These are phyloP conservation scores for Magallana gigas DNA, from an alignment of 1,140 invertebrate genomes.

Conservation along the genomic window DNA sequence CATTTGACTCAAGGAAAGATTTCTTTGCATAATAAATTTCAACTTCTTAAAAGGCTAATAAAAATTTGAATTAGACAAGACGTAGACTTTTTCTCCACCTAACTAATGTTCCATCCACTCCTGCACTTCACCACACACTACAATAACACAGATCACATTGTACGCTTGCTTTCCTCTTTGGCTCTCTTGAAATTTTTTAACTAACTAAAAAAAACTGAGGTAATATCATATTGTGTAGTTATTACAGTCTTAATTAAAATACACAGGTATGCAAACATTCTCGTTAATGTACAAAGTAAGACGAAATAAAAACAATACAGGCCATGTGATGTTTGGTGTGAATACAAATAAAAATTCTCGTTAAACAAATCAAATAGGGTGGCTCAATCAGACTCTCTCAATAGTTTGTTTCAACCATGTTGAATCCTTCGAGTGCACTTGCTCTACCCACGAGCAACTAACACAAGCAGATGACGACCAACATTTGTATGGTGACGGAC, in stretches of 20 bases:
- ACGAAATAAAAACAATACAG: background rate
- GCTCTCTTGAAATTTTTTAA: slow-evolving; percentile 23
- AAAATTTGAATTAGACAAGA: too few species aligned
- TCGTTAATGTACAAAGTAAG: slow-evolving; percentile 23
- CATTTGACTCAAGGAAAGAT: too few species aligned
- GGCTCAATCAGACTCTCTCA: slow-evolving; percentile 14
- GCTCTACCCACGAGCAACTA: background rate
- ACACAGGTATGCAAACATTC: slow-evolving; percentile 26
- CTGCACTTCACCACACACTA: too few species aligned
- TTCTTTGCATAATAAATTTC: too few species aligned
- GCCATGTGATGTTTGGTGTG: slow-evolving; percentile 1
- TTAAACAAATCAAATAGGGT: slow-evolving; percentile 22
- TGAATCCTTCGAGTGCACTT: background rate
- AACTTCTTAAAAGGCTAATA: too few species aligned
- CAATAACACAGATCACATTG: background rate
- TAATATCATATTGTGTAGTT: slow-evolving; percentile 22
- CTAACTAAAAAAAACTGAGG: slow-evolving; percentile 6
- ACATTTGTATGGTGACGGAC: background rate
- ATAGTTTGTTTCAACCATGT: background rate
- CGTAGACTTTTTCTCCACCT: too few species aligned
- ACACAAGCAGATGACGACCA: background rate
- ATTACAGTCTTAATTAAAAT: slow-evolving; percentile 27
- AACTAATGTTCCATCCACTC: too few species aligned
- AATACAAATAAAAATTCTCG: slow-evolving; percentile 36
- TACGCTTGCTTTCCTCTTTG: slow-evolving; percentile 22